Evolutionary conservation across 2,797 vertebrate species (phyloP).

Genomic region (Dicrostonyx torquatus): DNA sequence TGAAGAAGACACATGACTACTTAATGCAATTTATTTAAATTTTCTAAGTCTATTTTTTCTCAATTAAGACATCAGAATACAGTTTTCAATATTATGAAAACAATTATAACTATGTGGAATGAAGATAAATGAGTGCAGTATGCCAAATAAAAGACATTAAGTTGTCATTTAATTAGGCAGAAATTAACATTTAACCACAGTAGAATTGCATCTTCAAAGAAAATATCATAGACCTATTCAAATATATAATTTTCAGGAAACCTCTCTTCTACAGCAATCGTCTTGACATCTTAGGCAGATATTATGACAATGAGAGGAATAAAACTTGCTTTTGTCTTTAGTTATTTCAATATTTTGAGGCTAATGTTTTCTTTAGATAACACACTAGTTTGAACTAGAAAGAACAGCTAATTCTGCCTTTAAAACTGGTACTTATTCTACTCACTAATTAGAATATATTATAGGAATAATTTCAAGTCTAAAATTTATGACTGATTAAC

Average conservation of each 20-base stretch:
- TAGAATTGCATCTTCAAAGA: neutral
- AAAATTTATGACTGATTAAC: conserved; percentile 35
- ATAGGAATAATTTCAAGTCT: conserved; percentile 47
- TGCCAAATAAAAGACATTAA: conserved; percentile 32
- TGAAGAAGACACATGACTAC: neutral
- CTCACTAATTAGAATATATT: conserved; percentile 14
- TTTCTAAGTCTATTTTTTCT: neutral
- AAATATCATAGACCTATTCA: neutral
- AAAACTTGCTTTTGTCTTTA: neutral
- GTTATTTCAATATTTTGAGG: neutral
- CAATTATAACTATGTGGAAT: neutral
- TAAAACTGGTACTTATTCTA: neutral
- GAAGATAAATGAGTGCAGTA: conserved; percentile 31
- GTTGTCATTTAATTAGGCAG: conserved; percentile 44
- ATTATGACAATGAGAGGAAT: neutral
- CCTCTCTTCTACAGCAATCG: neutral
- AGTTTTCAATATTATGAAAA: neutral
- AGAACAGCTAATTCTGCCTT: neutral
- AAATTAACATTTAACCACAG: conserved; percentile 25
- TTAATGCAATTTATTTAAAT: neutral
- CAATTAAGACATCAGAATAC: conserved; percentile 14
- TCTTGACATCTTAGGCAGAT: neutral
- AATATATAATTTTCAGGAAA: conserved; percentile 30
- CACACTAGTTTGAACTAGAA: neutral
- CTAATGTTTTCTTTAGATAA: conserved; percentile 25